Evolutionary conservation across 2,888 invertebrate genomes (phyloP).

Genomic region (Apotomis turbidana): DNA sequence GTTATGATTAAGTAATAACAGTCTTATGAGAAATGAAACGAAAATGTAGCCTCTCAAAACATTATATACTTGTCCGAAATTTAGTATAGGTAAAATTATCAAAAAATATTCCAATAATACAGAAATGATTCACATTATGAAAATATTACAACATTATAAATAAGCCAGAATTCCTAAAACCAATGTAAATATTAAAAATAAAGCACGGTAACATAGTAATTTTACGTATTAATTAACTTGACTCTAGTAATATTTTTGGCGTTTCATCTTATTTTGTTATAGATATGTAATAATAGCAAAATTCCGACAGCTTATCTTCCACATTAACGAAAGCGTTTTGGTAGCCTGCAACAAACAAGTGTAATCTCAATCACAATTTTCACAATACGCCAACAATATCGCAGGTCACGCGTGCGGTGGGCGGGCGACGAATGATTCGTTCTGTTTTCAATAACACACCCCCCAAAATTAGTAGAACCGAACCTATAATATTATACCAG

Average conservation of each 20-base stretch:
- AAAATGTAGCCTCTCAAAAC: conserved; percentile 59
- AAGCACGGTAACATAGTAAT: conserved; percentile 72
- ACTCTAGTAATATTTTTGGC: conserved; percentile 64
- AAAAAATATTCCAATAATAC: conserved; percentile 76
- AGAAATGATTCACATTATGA: conserved; percentile 77
- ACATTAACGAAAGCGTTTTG: conserved; percentile 48
- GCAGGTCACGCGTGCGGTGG: too few species aligned
- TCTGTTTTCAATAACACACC: too few species aligned
- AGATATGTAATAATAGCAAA: conserved; percentile 37
- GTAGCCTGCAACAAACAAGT: conserved; percentile 53
- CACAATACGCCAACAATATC: too few species aligned
- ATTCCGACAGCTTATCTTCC: conserved; percentile 51
- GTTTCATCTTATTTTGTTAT: conserved; percentile 62
- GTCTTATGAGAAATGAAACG: conserved; percentile 49
- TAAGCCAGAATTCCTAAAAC: conserved; percentile 78
- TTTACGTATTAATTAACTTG: conserved; percentile 68
- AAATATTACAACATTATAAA: conserved; percentile 79
- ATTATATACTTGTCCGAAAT: conserved; percentile 76
- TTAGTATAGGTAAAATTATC: conserved; percentile 71
- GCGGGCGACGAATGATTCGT: too few species aligned
- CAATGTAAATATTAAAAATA: conserved; percentile 79
- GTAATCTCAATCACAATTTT: background rate
- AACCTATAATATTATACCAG: too few species aligned
- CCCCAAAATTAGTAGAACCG: too few species aligned
- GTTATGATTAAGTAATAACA: too few species aligned